phyloP scores from a whole-genome alignment of 2,888 invertebrate genomes.

The Ochropleura leucogaster region DNA sequence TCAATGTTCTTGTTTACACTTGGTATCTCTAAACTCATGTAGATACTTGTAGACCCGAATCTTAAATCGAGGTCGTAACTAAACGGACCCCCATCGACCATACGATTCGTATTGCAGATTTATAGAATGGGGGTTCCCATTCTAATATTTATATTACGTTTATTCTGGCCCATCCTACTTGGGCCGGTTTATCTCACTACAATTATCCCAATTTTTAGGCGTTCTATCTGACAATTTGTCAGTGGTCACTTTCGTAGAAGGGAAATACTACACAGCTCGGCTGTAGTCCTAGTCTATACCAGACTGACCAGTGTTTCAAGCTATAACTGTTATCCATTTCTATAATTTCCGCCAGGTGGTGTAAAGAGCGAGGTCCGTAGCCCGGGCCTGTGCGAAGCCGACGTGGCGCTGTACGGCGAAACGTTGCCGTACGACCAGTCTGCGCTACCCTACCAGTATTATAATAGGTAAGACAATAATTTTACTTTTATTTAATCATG shows the following conservation, averaged over 20 bases:
- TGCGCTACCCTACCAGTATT: constrained; percentile 93
- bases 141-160: not conserved
- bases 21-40: not conserved
- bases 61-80: not conserved
- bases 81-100: not conserved
- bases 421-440: constrained; percentile 89
- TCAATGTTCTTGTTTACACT: not conserved
- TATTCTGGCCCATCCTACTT: not conserved
- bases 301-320: not conserved
- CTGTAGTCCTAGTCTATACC: not conserved
- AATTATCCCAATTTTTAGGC: not conserved
- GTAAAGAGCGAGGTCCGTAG: constrained; percentile 94
- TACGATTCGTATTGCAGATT: not conserved
- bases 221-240: not conserved
- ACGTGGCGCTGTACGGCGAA: constrained; percentile 88
- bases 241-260: not conserved
- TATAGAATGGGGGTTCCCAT: no score
- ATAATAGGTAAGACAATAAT: constrained; percentile 91
- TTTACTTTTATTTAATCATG: not conserved
- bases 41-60: not conserved
- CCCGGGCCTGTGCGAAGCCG: constrained; percentile 91
- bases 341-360: constrained; percentile 77
- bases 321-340: not conserved
- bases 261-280: not conserved
- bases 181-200: not conserved